Conservation (phyloP, 2,113 vertebrate species). For the Parus major region DNA sequence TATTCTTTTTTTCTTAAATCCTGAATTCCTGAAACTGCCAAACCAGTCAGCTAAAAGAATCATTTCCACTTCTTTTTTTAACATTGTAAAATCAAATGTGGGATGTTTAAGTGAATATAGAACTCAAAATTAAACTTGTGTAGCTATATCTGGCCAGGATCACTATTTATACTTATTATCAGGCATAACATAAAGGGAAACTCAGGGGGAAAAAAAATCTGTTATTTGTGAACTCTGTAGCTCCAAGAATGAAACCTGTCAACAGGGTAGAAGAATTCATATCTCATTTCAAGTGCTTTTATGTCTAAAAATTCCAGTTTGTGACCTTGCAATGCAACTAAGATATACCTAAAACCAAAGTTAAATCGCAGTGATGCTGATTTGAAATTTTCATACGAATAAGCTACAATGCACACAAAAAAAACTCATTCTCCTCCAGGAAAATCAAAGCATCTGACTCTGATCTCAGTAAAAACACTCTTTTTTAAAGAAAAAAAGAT, state of each 20-base stretch:
- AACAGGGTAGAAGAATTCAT: not conserved
- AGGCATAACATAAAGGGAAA: not conserved
- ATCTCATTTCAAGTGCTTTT: not conserved
- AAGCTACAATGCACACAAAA: not conserved
- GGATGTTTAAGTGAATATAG: not conserved
- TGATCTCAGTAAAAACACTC: not conserved
- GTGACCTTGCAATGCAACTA: not conserved
- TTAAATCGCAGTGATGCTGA: not conserved
- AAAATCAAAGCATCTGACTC: not conserved
- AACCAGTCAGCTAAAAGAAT: not conserved
- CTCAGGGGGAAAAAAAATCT: not conserved
- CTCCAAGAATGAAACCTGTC: not conserved
- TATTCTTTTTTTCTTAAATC: not conserved
- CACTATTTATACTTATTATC: not conserved
- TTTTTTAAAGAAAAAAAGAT: not conserved
- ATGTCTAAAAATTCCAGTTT: not conserved
- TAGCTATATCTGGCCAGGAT: not conserved
- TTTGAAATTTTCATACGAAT: not conserved
- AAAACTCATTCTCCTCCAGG: not conserved
- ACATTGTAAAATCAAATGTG: not conserved
- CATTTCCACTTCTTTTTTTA: not conserved
- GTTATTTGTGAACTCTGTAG: not conserved
- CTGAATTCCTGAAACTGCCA: not conserved
- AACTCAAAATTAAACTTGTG: not conserved
- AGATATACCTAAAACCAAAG: not conserved